A percentile compares a stretch with the other conserved stretches of the same genome.
phyloP scores from a whole-genome alignment of 2,797 vertebrate genomes.

The Centropyge bicolor region DNA sequence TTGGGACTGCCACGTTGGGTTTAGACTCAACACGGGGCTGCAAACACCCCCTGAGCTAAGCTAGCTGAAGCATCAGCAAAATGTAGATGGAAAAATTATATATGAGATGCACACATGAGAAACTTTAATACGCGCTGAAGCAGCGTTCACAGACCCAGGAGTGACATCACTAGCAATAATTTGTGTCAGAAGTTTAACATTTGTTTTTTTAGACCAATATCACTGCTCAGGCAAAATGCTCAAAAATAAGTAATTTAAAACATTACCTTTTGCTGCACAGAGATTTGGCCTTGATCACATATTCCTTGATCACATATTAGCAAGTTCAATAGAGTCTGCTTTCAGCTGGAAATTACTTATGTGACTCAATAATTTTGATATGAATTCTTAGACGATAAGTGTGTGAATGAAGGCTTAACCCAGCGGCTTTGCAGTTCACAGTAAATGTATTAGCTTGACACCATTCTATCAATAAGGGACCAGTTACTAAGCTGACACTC shows the following conservation, averaged over 20 bases:
- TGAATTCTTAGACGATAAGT: not conserved
- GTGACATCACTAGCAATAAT: constrained; percentile 1
- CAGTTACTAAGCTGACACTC: constrained; percentile 45
- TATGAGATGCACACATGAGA: not conserved
- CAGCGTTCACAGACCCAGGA: not conserved
- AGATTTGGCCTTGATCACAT: not conserved
- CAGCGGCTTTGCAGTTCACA: constrained; percentile 18
- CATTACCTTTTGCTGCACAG: not conserved
- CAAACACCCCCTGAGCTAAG: constrained; percentile 18
- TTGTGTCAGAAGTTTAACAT: not conserved
- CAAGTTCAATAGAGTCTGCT: not conserved
- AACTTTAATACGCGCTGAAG: not conserved
- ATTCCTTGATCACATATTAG: not conserved
- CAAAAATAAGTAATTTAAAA: not conserved
- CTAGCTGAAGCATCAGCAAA: constrained; percentile 12
- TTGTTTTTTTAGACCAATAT: not conserved
- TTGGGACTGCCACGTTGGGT: constrained; percentile 43
- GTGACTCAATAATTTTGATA: constrained; percentile 9
- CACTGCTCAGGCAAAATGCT: constrained; percentile 8
- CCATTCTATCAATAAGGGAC: constrained; percentile 22
- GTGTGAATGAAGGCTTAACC: constrained; percentile 13
- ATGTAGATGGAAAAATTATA: not conserved
- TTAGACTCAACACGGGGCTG: constrained; percentile 18
- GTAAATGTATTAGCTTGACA: constrained; percentile 48
- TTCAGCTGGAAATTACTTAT: not conserved